Evolutionary conservation across 2,888 invertebrate species (phyloP), one percentile per base, ranked within the genome.

Genomic region (Acanthosepion esculentum): DNA sequence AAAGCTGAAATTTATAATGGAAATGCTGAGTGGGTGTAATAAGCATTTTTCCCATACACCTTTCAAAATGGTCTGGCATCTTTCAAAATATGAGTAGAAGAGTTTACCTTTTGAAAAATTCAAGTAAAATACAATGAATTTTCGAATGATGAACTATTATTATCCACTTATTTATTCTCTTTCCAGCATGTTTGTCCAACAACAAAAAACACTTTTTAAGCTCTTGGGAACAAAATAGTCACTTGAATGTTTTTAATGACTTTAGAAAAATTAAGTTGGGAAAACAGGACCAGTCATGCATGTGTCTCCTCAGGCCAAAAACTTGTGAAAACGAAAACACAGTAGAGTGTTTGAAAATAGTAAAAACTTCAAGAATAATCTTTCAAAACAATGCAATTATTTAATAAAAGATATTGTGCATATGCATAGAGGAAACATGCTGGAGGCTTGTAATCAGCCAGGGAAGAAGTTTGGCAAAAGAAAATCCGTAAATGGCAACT

Each of bases 351-450:
- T 59, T 59, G 59, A 20, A 59, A 59, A 59, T 59, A 59, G 23
- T 23, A 59, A 59, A 59, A 59, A 23, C 23, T 20, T 59, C 59
- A 59, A 59, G 78, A n/a, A 78, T n/a, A 6, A 78, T 78, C n/a
- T n/a, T 78, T 78, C 78, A 78, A 78, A 78, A n/a, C 78, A 78
- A 78, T 78, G 78, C 78, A 78, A 78, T 78, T n/a, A 78, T 78
- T n/a, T 15, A 78, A 78, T 78, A 78, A n/a, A 29, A 78, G 78
- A 78, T n/a, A 78, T 78, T 4, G 8, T n/a, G n/a, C 26, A 12
- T 15, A 8, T 10, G 15, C 8, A n/a, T 3, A n/a, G 3, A 59
- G 23, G 23, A 78, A 1, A 29, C 15, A 8, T 15, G 8, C 23
- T 1, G 78, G 12, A 3, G 78, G 5, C 41, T n/a, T 78, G n/a